These are phyloP conservation scores for Trilocha varians DNA, from an alignment of 2,888 invertebrate genomes.

Conservation along the genomic window DNA sequence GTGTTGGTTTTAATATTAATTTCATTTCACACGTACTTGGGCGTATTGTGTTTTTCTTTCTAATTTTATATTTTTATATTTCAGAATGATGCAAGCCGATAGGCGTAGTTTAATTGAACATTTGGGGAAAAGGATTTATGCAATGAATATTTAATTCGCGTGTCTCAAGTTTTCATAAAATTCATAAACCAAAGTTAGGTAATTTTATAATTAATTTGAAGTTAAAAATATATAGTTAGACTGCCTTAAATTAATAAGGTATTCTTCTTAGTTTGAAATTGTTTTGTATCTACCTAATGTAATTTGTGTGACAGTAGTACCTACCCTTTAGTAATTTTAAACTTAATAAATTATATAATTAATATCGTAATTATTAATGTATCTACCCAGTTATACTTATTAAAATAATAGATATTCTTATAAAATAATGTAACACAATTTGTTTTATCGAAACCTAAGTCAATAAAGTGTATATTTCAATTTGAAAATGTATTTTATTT, in stretches of 20 bases:
- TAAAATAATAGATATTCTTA: no score
- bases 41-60: not conserved
- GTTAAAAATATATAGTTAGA: slow-evolving; percentile 1
- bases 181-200: slow-evolving; percentile 48
- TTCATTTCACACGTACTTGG: not conserved
- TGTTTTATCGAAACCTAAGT: not conserved
- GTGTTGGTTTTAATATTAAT: not conserved
- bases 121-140: not conserved
- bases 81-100: slow-evolving; percentile 38
- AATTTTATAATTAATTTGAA: slow-evolving; percentile 22
- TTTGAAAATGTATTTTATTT: not conserved
- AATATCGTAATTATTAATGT: not conserved
- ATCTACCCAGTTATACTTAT: slow-evolving; percentile 8
- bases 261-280: slow-evolving; percentile 2
- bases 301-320: not conserved
- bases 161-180: slow-evolving; percentile 1
- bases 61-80: slow-evolving; percentile 14
- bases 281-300: slow-evolving; percentile 7
- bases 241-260: not conserved
- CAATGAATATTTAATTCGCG: not conserved
- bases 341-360: no score
- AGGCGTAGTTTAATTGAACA: slow-evolving; percentile 2
- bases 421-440: slow-evolving; percentile 6
- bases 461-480: slow-evolving; percentile 11
- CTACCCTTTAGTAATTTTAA: not conserved